phyloP scores from a whole-genome alignment of 2,113 vertebrate species.

The Pleuronectes platessa region DNA sequence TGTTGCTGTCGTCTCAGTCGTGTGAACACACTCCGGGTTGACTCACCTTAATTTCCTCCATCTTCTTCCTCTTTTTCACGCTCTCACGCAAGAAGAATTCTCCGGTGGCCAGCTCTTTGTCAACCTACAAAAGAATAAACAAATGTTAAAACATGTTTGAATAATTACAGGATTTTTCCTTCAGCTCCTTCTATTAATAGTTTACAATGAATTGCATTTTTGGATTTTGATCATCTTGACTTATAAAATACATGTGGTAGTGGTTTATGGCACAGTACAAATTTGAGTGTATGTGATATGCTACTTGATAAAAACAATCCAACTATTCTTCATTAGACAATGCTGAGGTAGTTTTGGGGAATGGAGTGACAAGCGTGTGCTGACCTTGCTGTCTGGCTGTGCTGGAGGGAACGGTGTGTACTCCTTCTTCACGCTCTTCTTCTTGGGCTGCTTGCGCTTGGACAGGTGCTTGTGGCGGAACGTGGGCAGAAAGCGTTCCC shows the following conservation, averaged over 20 bases:
- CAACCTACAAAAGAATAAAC: constrained; percentile 80
- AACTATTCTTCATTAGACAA: not conserved
- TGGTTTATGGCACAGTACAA: not conserved
- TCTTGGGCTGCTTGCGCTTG: constrained; percentile 93
- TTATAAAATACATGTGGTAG: not conserved
- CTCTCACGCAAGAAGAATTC: constrained; percentile 95
- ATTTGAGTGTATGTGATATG: not conserved
- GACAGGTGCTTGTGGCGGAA: constrained; percentile 93
- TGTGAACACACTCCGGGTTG: not conserved
- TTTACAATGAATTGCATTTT: not conserved
- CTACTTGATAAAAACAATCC: no score
- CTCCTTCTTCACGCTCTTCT: constrained; percentile 91
- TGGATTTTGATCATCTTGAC: not conserved
- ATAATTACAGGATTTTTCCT: not conserved
- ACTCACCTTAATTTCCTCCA: constrained; percentile 93
- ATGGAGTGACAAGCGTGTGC: not conserved
- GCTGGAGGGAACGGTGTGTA: constrained; percentile 97
- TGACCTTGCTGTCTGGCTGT: constrained; percentile 94
- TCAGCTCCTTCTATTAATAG: no score
- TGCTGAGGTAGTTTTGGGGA: not conserved
- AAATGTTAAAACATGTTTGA: not conserved
- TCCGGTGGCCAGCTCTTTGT: constrained; percentile 93
- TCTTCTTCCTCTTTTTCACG: constrained; percentile 89
- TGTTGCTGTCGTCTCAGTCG: not conserved
- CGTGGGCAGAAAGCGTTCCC: constrained; percentile 96